phyloP scores from a whole-genome alignment of 2,113 vertebrate species.

The Cyanoliseus patagonus region DNA sequence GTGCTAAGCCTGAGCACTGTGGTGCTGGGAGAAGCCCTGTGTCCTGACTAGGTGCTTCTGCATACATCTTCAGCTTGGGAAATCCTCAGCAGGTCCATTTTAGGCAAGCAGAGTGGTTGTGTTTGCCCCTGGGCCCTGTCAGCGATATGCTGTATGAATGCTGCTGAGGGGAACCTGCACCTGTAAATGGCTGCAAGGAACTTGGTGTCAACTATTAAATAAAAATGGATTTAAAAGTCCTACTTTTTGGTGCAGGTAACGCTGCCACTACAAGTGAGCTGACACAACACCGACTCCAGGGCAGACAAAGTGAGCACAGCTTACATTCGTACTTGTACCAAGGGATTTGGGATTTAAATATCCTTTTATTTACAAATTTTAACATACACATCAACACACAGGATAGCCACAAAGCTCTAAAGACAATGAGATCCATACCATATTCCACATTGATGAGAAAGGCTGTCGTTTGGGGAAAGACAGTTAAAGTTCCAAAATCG shows the following conservation, averaged over 20 bases:
- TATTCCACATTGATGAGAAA: rapidly evolving
- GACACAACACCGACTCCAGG: too few relatives aligned
- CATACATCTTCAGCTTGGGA: neutral
- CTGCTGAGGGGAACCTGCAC: neutral
- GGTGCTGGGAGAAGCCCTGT: neutral
- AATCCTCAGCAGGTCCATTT: neutral
- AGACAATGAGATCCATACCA: neutral
- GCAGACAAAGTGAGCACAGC: too few relatives aligned
- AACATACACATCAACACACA: neutral
- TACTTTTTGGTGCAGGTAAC: neutral
- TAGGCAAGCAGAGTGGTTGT: neutral
- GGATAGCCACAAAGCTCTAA: neutral
- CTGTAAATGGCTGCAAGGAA: neutral
- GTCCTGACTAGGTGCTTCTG: neutral
- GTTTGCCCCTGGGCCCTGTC: rapidly evolving
- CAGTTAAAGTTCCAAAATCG: neutral
- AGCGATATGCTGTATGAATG: rapidly evolving
- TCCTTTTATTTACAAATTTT: constrained; percentile 30
- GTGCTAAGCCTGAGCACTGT: neutral
- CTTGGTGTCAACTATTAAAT: too few relatives aligned
- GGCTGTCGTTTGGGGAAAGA: neutral
- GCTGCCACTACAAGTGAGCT: rapidly evolving
- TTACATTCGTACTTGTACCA: rapidly evolving
- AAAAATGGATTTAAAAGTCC: neutral
- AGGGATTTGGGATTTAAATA: neutral